Evolutionary conservation across 1,140 invertebrate species (phyloP).

Genomic region (Sycophaga agraensis): DNA sequence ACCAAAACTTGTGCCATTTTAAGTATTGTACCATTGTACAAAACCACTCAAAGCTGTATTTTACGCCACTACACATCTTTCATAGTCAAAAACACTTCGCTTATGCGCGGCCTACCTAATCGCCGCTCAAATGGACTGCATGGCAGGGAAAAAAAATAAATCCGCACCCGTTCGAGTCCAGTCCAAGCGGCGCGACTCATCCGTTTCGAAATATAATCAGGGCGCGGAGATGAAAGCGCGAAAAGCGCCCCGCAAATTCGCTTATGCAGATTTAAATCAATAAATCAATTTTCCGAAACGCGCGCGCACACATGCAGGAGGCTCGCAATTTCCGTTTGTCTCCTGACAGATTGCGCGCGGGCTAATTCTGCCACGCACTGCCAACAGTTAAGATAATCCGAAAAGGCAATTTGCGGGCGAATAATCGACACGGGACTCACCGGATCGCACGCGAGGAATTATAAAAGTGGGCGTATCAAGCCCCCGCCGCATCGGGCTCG

Average conservation of each 20-base stretch:
- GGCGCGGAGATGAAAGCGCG: background rate
- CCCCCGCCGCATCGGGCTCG: too few relatives aligned
- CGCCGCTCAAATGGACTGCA: background rate
- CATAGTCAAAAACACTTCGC: too few relatives aligned
- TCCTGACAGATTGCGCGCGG: constrained; percentile 10
- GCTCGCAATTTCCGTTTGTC: constrained; percentile 23
- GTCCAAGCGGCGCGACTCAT: too few relatives aligned
- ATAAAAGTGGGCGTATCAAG: too few relatives aligned
- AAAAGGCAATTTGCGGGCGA: constrained; percentile 24
- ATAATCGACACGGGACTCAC: constrained; percentile 11
- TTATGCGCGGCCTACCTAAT: too few relatives aligned
- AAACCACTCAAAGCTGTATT: too few relatives aligned
- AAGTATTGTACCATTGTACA: too few relatives aligned
- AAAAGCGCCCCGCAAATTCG: constrained; percentile 3
- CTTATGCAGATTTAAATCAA: constrained; percentile 21
- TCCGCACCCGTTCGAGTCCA: background rate
- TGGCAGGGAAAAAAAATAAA: too few relatives aligned
- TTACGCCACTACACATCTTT: too few relatives aligned
- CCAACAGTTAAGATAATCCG: constrained; percentile 22
- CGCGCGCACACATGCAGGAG: background rate
- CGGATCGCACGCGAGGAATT: too few relatives aligned
- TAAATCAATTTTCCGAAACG: constrained; percentile 20
- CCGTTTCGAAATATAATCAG: background rate
- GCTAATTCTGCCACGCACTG: background rate
- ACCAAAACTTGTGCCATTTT: too few relatives aligned